Evolutionary conservation across 2,888 invertebrate species (phyloP), one percentile per base, ranked within the genome.

Genomic region (Prionchulus punctatus): DNA sequence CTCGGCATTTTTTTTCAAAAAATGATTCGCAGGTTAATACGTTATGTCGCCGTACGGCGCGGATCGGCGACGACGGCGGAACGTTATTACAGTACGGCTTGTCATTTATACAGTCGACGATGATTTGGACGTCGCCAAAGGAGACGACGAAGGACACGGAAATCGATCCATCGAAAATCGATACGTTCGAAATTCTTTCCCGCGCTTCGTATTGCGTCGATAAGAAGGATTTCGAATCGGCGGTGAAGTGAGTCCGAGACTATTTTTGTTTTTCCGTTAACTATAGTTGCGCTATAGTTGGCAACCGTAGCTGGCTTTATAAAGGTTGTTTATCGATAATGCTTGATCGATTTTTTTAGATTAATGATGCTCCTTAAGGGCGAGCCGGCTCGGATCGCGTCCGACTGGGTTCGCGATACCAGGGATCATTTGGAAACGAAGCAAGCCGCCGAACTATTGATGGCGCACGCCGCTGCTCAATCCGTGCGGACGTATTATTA

Each of bases 161-260:
- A 31, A 59, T 69, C 2, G 64, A 67, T 30, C 18, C 62, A 21
- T 61, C 61, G 1, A 54, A 63, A 12, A 75, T 90, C 67, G 83
- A 83, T 73, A 89, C 90, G 1, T 89, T 85, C 70, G 86, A 88
- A 64, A 82, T 96, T 63, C 79, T 96, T 43, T 83, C 86, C 64
- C 80, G 91, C 68, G 90, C 92, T 21, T 86, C 86, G 70, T 86
- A 84, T 71, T 89, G 84, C 80, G 72, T 94, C 57, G 84, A 90
- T 63, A 80, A 83, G 55, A 88, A 86, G n/a, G 85, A 94, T 69
- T 78, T 94, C 62, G 81, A 83, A 55, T 81, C 82, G 72, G 85
- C 91, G 0, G 74, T 94, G 12, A 81, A 82, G 56, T 91, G 89
- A 73, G 84, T 88, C n/a, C n/a, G n/a, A n/a, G n/a, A n/a, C n/a